These are phyloP conservation scores for Perdita meconis DNA, from an alignment of 2,888 invertebrate species.

Conservation along the genomic window DNA sequence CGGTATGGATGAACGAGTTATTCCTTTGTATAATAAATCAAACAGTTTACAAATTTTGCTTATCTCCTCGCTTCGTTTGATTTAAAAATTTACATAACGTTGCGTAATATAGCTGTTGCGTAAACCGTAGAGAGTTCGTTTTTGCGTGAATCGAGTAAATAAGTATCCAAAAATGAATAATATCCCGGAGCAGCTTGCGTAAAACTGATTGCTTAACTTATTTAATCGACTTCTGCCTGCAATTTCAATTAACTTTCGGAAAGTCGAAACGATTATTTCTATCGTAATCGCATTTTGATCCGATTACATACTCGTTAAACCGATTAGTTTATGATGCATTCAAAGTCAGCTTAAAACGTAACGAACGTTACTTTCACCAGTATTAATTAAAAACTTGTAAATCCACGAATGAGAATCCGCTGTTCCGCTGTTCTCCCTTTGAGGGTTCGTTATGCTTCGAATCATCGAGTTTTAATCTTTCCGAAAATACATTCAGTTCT, in stretches of 20 bases:
- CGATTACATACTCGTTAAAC: conserved; percentile 28
- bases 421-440: too few species aligned
- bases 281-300: conserved; percentile 8
- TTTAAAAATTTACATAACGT: conserved; percentile 22
- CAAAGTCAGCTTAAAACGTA: conserved; percentile 5
- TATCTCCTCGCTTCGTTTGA: conserved; percentile 26
- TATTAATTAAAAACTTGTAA: background rate
- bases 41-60: conserved; percentile 25
- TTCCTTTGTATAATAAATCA: conserved; percentile 14
- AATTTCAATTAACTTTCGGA: background rate
- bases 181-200: background rate
- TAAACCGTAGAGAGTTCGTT: conserved; percentile 4
- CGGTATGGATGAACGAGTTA: conserved; percentile 28
- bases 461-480: too few species aligned
- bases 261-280: background rate
- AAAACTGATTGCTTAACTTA: background rate
- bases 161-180: background rate
- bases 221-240: background rate
- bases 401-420: background rate
- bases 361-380: background rate
- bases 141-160: background rate
- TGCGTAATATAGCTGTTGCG: conserved; percentile 4
- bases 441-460: too few species aligned
- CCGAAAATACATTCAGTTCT: too few species aligned
- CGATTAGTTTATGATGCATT: conserved; percentile 29